Base-by-base conservation (phyloP, 2,797 vertebrate species). In the Tinamus major region DNA sequence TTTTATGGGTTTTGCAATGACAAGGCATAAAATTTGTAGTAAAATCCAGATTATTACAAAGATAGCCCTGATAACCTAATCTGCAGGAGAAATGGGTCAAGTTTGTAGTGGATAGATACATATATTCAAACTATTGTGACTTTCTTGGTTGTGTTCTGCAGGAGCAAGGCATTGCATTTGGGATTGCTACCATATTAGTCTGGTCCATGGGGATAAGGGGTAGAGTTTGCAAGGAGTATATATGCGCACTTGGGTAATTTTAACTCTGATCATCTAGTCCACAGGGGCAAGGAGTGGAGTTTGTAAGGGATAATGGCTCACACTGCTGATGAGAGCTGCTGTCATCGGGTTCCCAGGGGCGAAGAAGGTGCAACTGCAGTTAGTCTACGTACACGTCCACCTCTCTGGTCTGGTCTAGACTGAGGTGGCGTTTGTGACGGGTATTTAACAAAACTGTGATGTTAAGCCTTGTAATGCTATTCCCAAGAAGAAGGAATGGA, bases 351-450 rank as follows among this genome's bases (percentile, higher is more conserved):
- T 63, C 59, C 63, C 49, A 63, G 8, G 27, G 53, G 59, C 35
- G 19, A 0, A 0, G 46, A 17, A 56, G 24, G 39, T 56, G 19
- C 49, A 76, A 61, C 64, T 46, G 63, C 26, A 68, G 15, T 14
- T 75, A 1, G 0, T 2, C 1, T 31, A 78, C 13, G 17, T 24
- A 84, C 6, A 65, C 1, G 4, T 2, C 49, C 53, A 49, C 21
- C 1, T 3, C 33, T 44, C 29, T 6, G 37, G 37, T 20, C 72
- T 68, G 49, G n/a, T 23, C 23, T 24, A 49, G 29, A 56, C 29
- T 31, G 44, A 11, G 5, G 10, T 46, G 26, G 26, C 35, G 14
- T 27, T 27, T 51, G n/a, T 31, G 26, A 64, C 7, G 23, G n/a
- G 9, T 46, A 11, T 12, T 10, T 18, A 59, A 59, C 11, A 42